These are phyloP conservation scores for Lithosia quadra DNA, from an alignment of 2,888 invertebrate genomes.

Conservation along the genomic window DNA sequence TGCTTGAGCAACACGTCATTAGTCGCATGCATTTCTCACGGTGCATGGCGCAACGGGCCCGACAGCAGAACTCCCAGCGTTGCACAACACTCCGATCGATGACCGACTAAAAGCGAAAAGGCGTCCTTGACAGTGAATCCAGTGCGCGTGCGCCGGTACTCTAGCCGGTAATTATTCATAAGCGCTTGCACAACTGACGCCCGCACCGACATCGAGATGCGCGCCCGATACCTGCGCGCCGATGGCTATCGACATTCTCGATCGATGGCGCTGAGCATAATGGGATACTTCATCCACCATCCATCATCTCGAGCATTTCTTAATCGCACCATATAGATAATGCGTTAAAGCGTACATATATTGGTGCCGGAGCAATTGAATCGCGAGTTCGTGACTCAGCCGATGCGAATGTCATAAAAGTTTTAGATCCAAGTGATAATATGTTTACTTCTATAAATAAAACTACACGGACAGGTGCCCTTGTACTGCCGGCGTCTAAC, in stretches of 20 bases:
- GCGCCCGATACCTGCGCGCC: slow-evolving; percentile 48
- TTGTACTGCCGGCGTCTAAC: slow-evolving; percentile 65
- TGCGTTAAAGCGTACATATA: slow-evolving; percentile 51
- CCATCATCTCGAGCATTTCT: slow-evolving; percentile 59
- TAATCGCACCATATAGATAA: slow-evolving; percentile 55
- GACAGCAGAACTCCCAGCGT: slow-evolving; percentile 62
- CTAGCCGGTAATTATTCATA: slow-evolving; percentile 71
- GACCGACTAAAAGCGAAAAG: slow-evolving; percentile 76
- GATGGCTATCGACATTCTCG: slow-evolving; percentile 66
- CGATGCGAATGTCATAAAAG: slow-evolving; percentile 56
- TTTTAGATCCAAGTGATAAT: slow-evolving; percentile 54
- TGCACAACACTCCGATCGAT: slow-evolving; percentile 66
- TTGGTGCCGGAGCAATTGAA: slow-evolving; percentile 48
- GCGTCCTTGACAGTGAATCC: slow-evolving; percentile 79
- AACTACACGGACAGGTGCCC: slow-evolving; percentile 61
- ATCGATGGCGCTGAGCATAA: slow-evolving; percentile 54
- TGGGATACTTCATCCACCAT: slow-evolving; percentile 52
- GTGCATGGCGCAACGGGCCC: slow-evolving; percentile 58
- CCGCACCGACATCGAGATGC: slow-evolving; percentile 51
- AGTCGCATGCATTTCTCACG: slow-evolving; percentile 58
- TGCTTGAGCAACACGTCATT: slow-evolving; percentile 64
- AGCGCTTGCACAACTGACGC: slow-evolving; percentile 67
- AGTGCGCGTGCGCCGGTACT: slow-evolving; percentile 67
- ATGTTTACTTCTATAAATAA: slow-evolving; percentile 61
- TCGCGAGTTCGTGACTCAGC: slow-evolving; percentile 64